phyloP scores from a whole-genome alignment of 1,140 invertebrate genomes.

The Ceratina japonica region DNA sequence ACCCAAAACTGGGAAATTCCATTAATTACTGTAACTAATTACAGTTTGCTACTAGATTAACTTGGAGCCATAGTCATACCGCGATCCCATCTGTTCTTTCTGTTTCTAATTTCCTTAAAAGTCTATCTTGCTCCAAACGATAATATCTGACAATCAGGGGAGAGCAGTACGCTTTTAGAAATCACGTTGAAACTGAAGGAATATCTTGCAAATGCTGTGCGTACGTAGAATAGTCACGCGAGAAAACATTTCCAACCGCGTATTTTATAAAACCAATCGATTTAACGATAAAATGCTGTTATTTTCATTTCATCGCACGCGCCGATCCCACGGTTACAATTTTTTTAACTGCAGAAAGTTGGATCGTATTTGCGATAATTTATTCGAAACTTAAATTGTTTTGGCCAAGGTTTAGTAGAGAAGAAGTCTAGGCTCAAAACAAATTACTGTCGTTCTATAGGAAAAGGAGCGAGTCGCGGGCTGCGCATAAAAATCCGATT shows the following conservation, averaged over 20 bases:
- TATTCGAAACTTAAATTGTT: too few species aligned
- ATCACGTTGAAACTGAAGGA: not conserved
- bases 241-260: conserved; percentile 12
- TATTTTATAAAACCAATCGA: not conserved
- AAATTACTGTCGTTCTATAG: not conserved
- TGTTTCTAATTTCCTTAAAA: conserved; percentile 9
- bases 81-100: not conserved
- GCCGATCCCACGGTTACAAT: too few species aligned
- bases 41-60: too few species aligned
- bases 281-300: conserved; percentile 8
- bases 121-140: not conserved
- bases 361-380: not conserved
- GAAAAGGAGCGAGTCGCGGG: not conserved
- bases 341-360: not conserved
- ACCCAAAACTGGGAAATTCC: not conserved
- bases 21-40: too few species aligned
- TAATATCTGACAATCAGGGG: conserved; percentile 1
- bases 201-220: not conserved
- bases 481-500: not conserved
- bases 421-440: too few species aligned
- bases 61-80: too few species aligned
- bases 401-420: too few species aligned
- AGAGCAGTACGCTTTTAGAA: not conserved
- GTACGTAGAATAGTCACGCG: not conserved
- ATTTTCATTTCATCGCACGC: too few species aligned